phyloP scores from a whole-genome alignment of 53 echinoderm and acorn worm genomes.

The Stichopus horrens region DNA sequence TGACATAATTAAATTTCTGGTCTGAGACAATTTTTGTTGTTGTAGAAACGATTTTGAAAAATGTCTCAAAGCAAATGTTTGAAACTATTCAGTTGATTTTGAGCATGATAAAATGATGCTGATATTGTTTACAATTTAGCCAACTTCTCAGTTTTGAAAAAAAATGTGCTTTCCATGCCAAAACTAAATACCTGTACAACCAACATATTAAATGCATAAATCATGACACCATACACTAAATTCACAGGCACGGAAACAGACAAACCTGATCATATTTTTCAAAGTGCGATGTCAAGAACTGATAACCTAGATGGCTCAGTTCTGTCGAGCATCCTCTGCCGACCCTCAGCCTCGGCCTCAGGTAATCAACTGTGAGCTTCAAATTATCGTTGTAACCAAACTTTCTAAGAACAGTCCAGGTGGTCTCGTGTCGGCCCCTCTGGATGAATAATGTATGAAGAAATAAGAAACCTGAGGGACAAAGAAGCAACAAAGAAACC shows the following conservation, averaged over 20 bases:
- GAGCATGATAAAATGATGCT: too few relatives aligned
- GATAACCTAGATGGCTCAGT: slow-evolving; percentile 92
- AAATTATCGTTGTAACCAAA: slow-evolving; percentile 95
- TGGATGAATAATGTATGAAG: slow-evolving; percentile 97
- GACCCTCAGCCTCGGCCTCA: slow-evolving; percentile 89
- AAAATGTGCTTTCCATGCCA: too few relatives aligned
- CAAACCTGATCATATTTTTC: slow-evolving; percentile 99
- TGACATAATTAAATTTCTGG: too few relatives aligned
- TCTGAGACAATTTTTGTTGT: too few relatives aligned
- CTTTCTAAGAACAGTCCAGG: slow-evolving; percentile 98
- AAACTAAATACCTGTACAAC: too few relatives aligned
- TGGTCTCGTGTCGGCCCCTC: slow-evolving; percentile 95
- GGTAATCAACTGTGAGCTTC: slow-evolving; percentile 86
- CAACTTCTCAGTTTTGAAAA: too few relatives aligned
- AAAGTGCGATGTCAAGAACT: slow-evolving; percentile 91
- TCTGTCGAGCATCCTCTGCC: slow-evolving; percentile 94
- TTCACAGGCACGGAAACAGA: background rate
- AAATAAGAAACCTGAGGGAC: slow-evolving; percentile 82
- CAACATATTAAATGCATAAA: too few relatives aligned
- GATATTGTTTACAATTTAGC: too few relatives aligned
- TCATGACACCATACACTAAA: background rate
- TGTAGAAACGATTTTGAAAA: too few relatives aligned
- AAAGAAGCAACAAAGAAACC: background rate
- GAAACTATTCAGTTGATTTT: too few relatives aligned
- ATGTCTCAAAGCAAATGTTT: too few relatives aligned